phyloP scores from a whole-genome alignment of 2,888 invertebrate species.

The Lagria hirta region DNA sequence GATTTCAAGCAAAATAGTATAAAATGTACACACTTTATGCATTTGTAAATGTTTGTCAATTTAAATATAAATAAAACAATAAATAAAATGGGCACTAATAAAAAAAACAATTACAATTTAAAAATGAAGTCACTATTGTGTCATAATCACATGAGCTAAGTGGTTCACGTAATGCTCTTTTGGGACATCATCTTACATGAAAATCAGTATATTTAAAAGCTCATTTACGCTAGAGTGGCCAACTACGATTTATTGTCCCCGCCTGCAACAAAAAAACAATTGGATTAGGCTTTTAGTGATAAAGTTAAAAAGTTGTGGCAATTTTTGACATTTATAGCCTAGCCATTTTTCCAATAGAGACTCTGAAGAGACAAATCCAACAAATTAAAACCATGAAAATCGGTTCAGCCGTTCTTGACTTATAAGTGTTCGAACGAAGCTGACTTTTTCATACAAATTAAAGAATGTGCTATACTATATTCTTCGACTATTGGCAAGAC shows the following conservation, averaged over 20 bases:
- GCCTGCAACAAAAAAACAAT: slow-evolving; percentile 35
- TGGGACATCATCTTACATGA: slow-evolving; percentile 29
- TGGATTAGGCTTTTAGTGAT: too few species aligned
- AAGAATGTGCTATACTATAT: too few species aligned
- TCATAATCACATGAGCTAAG: slow-evolving; percentile 43
- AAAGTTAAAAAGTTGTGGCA: too few species aligned
- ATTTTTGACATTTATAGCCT: too few species aligned
- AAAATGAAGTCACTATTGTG: slow-evolving; percentile 37
- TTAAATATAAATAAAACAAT: slow-evolving; percentile 24
- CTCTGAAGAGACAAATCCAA: too few species aligned
- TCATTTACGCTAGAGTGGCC: slow-evolving; percentile 19
- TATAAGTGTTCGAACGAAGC: too few species aligned
- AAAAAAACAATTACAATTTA: slow-evolving; percentile 39
- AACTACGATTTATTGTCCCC: slow-evolving; percentile 43
- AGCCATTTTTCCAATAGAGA: too few species aligned
- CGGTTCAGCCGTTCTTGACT: too few species aligned
- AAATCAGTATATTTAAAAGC: slow-evolving; percentile 21
- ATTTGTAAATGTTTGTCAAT: slow-evolving; percentile 8
- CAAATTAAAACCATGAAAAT: too few species aligned
- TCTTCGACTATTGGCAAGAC: too few species aligned
- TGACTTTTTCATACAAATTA: too few species aligned
- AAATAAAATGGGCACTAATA: slow-evolving; percentile 31
- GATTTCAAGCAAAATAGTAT: slow-evolving; percentile 16
- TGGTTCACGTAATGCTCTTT: slow-evolving; percentile 24
- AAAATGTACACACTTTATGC: slow-evolving; percentile 9